A percentile compares a stretch with the other conserved stretches of the same genome.
phyloP scores from a whole-genome alignment of 35 echinoderm and acorn worm genomes.

The Apostichopus japonicus region DNA sequence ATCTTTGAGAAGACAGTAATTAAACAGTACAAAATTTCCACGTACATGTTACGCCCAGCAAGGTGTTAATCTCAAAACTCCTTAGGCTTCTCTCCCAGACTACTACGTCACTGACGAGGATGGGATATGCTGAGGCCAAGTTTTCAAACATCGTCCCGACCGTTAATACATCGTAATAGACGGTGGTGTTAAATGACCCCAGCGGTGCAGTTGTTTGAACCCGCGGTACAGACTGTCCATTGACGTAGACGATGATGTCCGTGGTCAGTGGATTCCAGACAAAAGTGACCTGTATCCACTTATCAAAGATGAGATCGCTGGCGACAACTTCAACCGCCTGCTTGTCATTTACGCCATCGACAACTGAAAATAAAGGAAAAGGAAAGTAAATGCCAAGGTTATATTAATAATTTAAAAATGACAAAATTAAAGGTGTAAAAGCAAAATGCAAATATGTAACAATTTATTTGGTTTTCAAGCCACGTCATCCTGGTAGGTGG shows the following conservation, averaged over 20 bases:
- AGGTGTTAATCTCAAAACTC: conserved; percentile 63
- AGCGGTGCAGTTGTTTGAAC: not conserved
- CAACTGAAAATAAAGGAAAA: not conserved
- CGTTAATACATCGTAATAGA: conserved; percentile 47
- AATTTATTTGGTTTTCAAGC: no score
- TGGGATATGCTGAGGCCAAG: conserved; percentile 39
- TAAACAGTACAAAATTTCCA: not conserved
- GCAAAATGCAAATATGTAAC: no score
- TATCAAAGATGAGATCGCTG: not conserved
- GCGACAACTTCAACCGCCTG: not conserved
- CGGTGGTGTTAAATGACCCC: not conserved
- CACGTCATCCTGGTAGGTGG: no score
- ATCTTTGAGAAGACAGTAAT: no score
- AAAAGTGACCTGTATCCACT: conserved; percentile 33
- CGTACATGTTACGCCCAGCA: conserved; percentile 86
- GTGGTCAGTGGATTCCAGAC: not conserved
- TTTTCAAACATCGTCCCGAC: conserved; percentile 62
- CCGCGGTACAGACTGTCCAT: conserved; percentile 6
- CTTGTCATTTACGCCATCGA: conserved; percentile 37
- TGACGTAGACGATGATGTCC: not conserved
- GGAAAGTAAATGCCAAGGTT: not conserved
- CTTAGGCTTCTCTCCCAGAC: conserved; percentile 74
- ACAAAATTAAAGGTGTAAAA: no score
- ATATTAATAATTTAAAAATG: not conserved
- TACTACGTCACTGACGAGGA: conserved; percentile 71